Evolutionary conservation across 2,113 vertebrate species (phyloP), one percentile per base, ranked within the genome.

Genomic region (Apodemus sylvaticus): DNA sequence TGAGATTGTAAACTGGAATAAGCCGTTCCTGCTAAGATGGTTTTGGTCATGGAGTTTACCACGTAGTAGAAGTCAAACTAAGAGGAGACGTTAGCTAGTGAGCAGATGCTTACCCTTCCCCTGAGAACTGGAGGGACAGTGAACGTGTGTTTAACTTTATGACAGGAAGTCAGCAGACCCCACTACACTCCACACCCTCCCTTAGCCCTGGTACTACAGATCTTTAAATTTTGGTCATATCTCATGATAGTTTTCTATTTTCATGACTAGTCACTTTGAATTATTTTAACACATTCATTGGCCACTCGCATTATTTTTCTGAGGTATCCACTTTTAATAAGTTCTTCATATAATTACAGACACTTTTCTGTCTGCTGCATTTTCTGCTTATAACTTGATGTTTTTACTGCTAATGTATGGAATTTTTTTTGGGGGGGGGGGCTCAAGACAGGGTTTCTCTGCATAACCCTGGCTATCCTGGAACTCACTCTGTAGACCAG

Each of bases 181-280:
- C 26, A 64, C 2, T 55, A 55, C 64, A 39, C 1, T 90, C 39
- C n/a, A 73, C 51, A 90, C 42, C 7, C n/a, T 53, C 36, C n/a
- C 3, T 45, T 79, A 60, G 16, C 45, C 31, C 60, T 66, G 34
- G 31, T 78, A 79, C 89, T 79, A 62, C 5, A 34, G 36, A 86
- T 48, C 36, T 81, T 90, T 93, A 55, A 31, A 88, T 74, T 94
- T 73, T 88, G 62, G 51, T 53, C 24, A 24, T 83, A 70, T 94
- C 10, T 96, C 90, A 85, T 10, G 88, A 10, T 34, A 81, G 64
- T 87, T 94, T 93, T 86, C 31, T 36, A 86, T 34, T 94, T 66
- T 90, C 29, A 82, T 16, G 11, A 87, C 39, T 73, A 95, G 60
- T 64, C 19, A 88, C 87, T 8, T 3, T 90, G 53, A 92, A 96